phyloP scores from a whole-genome alignment of 2,113 vertebrate genomes.

The Rhabdomys dilectus region DNA sequence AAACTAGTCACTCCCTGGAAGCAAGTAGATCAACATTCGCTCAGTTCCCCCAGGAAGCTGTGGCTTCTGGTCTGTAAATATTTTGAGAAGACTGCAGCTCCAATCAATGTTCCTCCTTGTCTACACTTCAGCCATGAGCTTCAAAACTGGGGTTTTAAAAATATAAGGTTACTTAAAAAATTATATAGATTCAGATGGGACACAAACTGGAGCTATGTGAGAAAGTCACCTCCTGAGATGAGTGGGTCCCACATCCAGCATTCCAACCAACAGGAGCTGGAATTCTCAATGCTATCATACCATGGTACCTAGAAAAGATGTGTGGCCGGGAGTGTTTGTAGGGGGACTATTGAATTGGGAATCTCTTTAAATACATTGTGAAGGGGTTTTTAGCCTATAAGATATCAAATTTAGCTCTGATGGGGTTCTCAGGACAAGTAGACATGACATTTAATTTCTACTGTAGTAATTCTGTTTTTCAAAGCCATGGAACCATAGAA shows the following conservation, averaged over 20 bases:
- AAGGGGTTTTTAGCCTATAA: not conserved
- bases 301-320: not conserved
- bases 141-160: not conserved
- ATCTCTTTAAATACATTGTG: not conserved
- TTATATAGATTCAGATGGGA: not conserved
- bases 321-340: not conserved
- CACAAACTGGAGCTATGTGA: no score
- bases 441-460: not conserved
- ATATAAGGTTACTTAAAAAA: not conserved
- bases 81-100: slow-evolving; percentile 16
- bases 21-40: slow-evolving; percentile 41
- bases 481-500: not conserved
- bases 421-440: not conserved
- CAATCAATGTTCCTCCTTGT: not conserved
- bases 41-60: slow-evolving; percentile 58
- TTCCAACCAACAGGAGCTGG: not conserved
- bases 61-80: slow-evolving; percentile 36
- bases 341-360: not conserved
- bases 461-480: not conserved
- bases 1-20: slow-evolving; percentile 59
- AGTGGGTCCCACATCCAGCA: not conserved
- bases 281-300: not conserved
- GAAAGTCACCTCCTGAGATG: not conserved
- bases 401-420: not conserved
- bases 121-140: not conserved